Evolutionary conservation across 1,140 invertebrate genomes (phyloP).

Genomic region (Euwallacea similis): DNA sequence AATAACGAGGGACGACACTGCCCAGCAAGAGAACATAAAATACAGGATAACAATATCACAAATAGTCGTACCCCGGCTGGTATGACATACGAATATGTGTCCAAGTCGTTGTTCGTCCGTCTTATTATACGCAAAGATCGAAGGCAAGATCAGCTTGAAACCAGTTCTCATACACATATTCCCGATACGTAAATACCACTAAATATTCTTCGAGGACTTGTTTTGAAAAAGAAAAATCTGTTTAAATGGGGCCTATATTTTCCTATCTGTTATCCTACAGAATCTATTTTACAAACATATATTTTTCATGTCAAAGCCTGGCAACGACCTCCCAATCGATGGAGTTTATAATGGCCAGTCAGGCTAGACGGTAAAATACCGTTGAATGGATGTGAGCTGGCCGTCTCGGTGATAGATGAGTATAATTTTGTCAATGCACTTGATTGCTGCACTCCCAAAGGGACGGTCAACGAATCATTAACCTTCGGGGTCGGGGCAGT

Average conservation of each 20-base stretch:
- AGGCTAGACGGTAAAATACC: constrained; percentile 19
- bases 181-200: constrained; percentile 32
- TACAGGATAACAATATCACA: constrained; percentile 34
- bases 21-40: constrained; percentile 12
- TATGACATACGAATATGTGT: constrained; percentile 35
- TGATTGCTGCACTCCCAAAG: constrained; percentile 6
- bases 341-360: constrained; percentile 20
- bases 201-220: constrained; percentile 31
- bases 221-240: constrained; percentile 27
- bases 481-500: no score
- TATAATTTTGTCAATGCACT: constrained; percentile 15
- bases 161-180: constrained; percentile 28
- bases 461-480: constrained; percentile 2
- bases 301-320: constrained; percentile 29
- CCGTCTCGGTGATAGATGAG: constrained; percentile 15
- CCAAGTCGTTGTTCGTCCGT: constrained; percentile 28
- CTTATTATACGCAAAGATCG: constrained; percentile 35
- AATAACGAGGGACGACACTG: constrained; percentile 10
- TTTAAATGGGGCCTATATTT: constrained; percentile 29
- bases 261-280: constrained; percentile 28
- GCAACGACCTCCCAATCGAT: constrained; percentile 24
- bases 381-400: constrained; percentile 6
- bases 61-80: constrained; percentile 26
- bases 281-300: constrained; percentile 33
- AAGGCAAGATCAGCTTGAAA: constrained; percentile 16